Percentiles rank a stretch among this genome's conserved stretches.
Evolutionary conservation across 2,888 invertebrate genomes (phyloP).

Genomic region (Prosopocoilus inquinatus): DNA sequence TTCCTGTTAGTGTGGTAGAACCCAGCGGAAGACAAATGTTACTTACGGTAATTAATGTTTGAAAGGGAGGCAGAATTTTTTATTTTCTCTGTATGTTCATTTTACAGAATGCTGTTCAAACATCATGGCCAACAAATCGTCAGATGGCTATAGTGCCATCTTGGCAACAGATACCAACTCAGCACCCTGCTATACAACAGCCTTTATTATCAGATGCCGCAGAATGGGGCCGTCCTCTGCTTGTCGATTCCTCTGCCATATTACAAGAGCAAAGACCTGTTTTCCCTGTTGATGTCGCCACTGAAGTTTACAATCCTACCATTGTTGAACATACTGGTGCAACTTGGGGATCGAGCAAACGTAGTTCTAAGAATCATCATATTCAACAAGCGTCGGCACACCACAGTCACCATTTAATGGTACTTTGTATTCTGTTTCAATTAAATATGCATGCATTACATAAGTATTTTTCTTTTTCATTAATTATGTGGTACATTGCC

Average conservation of each 20-base stretch:
- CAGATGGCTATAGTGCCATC: slow-evolving; percentile 83
- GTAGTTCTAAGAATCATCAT: slow-evolving; percentile 60
- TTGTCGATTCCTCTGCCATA: slow-evolving; percentile 74
- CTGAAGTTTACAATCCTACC: slow-evolving; percentile 59
- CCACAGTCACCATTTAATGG: slow-evolving; percentile 45
- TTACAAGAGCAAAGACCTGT: slow-evolving; percentile 66
- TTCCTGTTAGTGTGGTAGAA: slow-evolving; percentile 90
- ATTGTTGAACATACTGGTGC: slow-evolving; percentile 55
- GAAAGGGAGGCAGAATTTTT: not conserved
- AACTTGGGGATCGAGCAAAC: slow-evolving; percentile 49
- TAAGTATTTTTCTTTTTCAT: too few relatives aligned
- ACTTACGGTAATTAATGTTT: slow-evolving; percentile 57
- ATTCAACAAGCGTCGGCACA: slow-evolving; percentile 52
- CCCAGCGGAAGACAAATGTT: slow-evolving; percentile 80
- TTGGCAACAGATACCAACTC: slow-evolving; percentile 77
- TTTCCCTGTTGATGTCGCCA: slow-evolving; percentile 58
- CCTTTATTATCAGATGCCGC: slow-evolving; percentile 61
- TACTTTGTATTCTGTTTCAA: slow-evolving; percentile 13
- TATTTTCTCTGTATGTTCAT: not conserved
- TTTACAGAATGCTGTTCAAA: slow-evolving; percentile 62
- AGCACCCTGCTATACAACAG: slow-evolving; percentile 60
- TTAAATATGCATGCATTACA: not conserved
- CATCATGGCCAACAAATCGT: slow-evolving; percentile 69
- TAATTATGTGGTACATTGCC: not conserved
- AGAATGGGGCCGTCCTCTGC: slow-evolving; percentile 72